Conservation (phyloP, 2,888 invertebrate genomes). For the Callinectes sapidus region DNA sequence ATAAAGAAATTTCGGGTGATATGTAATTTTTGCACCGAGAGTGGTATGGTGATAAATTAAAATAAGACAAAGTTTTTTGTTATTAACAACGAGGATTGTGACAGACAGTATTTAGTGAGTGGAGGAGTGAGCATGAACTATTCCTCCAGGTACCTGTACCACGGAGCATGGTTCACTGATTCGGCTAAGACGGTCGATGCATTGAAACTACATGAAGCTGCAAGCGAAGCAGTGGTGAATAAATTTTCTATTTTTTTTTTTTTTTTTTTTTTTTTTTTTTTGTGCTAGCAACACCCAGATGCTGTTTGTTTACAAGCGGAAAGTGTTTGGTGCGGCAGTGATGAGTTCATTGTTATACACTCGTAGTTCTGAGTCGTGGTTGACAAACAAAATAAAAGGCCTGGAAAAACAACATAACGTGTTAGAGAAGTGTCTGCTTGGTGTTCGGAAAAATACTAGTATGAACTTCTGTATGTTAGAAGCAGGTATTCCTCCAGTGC, state of each 20-base stretch:
- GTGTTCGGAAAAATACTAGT: background rate
- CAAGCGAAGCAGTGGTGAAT: background rate
- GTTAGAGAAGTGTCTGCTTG: background rate
- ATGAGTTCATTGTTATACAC: background rate
- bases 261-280: too few relatives aligned
- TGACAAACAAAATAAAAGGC: background rate
- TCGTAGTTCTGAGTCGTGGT: background rate
- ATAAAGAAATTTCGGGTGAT: background rate
- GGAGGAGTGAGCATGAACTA: too few relatives aligned
- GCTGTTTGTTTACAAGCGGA: background rate
- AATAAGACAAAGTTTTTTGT: background rate
- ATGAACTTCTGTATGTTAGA: background rate
- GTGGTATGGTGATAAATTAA: too few relatives aligned
- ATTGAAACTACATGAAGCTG: background rate
- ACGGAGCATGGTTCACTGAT: background rate
- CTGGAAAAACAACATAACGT: background rate
- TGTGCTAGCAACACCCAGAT: background rate
- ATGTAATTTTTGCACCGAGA: too few relatives aligned
- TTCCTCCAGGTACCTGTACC: background rate
- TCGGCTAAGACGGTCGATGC: too few relatives aligned
- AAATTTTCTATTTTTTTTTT: background rate
- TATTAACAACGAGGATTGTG: background rate
- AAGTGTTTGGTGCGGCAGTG: background rate
- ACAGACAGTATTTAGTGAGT: background rate
- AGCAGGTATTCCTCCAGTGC: background rate